These are phyloP conservation scores for Scartelaos histophorus DNA, from an alignment of 2,113 vertebrate genomes.

Conservation along the genomic window DNA sequence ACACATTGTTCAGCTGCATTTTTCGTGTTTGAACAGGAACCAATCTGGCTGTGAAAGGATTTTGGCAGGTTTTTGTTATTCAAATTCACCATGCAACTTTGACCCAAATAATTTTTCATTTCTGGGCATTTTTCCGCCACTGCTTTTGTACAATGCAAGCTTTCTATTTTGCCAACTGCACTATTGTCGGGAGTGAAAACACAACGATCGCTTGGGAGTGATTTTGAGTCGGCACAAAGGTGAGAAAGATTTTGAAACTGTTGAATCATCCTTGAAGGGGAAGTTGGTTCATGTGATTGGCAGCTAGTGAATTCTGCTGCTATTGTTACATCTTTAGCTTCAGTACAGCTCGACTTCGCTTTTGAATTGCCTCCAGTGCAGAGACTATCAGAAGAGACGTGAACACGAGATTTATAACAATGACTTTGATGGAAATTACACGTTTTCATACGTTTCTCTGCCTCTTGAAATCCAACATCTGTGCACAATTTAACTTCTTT, in stretches of 20 bases:
- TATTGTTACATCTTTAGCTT: neutral
- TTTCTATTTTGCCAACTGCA: neutral
- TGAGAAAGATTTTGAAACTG: slow-evolving; percentile 7
- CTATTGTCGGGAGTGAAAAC: neutral
- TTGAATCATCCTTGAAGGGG: neutral
- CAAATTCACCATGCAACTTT: slow-evolving; percentile 25
- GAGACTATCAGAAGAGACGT: slow-evolving; percentile 11
- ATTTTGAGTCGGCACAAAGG: neutral
- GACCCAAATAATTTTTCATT: neutral
- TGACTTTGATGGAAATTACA: neutral
- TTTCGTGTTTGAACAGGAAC: slow-evolving; percentile 14
- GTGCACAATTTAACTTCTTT: slow-evolving; percentile 12
- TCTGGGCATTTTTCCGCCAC: slow-evolving; percentile 12
- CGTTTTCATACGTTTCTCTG: slow-evolving; percentile 1
- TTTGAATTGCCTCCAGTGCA: neutral
- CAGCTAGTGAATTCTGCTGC: neutral
- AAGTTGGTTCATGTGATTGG: slow-evolving; percentile 15
- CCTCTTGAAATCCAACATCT: slow-evolving; percentile 14
- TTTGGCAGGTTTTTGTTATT: slow-evolving; percentile 29
- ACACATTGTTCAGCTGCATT: neutral
- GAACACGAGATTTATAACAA: slow-evolving; percentile 9
- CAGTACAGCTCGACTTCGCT: neutral
- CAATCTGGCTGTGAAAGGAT: slow-evolving; percentile 1
- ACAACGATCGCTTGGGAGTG: slow-evolving; percentile 14
- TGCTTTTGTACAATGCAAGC: neutral